Percentiles rank a stretch among this genome's conserved stretches.
phyloP scores from a whole-genome alignment of 2,888 invertebrate species.

The Lathronympha strigana region DNA sequence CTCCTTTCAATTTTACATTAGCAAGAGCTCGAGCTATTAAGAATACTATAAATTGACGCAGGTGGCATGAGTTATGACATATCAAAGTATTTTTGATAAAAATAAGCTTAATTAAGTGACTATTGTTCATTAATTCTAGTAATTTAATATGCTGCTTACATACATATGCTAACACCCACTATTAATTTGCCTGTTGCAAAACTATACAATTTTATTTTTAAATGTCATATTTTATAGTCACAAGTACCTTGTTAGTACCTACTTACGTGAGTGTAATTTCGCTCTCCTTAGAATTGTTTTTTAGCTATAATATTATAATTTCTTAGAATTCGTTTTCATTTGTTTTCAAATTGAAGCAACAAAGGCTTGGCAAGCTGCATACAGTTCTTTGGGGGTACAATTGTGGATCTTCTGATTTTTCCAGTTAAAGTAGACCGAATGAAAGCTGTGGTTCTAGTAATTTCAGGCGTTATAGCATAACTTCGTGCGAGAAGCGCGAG shows the following conservation, averaged over 20 bases:
- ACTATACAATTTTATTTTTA: not conserved
- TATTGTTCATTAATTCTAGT: conserved; percentile 18
- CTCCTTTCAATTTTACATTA: not conserved
- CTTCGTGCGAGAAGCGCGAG: no score
- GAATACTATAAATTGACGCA: conserved; percentile 46
- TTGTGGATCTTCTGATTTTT: no score
- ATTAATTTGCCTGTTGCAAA: not conserved
- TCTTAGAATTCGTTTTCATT: no score
- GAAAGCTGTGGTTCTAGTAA: no score
- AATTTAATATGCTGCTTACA: conserved; percentile 19
- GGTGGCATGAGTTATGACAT: conserved; percentile 46
- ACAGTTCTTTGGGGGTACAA: no score
- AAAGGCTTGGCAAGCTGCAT: no score
- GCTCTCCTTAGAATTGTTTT: no score
- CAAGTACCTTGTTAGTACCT: not conserved
- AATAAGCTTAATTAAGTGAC: conserved; percentile 27
- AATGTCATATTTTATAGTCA: not conserved
- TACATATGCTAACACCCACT: not conserved
- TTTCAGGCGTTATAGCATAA: no score
- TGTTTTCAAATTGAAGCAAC: no score
- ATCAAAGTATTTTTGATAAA: conserved; percentile 40
- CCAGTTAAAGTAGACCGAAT: no score
- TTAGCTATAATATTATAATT: no score
- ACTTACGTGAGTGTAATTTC: no score
- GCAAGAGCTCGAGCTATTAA: conserved; percentile 39